Evolutionary conservation across 2,888 invertebrate species (phyloP), one percentile per base, ranked within the genome.

Genomic region (Therioaphis trifolii): DNA sequence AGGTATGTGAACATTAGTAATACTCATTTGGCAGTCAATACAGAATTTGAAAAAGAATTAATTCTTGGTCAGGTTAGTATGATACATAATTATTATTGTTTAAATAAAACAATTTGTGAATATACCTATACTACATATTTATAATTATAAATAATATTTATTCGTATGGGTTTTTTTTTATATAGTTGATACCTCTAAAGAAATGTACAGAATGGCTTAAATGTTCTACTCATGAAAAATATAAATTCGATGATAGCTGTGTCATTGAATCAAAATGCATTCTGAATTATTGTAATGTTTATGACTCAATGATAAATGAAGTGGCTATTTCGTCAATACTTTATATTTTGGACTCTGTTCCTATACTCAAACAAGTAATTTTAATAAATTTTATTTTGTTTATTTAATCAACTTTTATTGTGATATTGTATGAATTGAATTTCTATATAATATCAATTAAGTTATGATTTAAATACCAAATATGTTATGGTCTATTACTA

Each of bases 61-160:
- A 46, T 80, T n/a, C 18, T 71, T 46, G 71, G 46, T 27, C 80
- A 80, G 80, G 80, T 80, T 40, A 79, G 27, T 77, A n/a, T n/a
- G n/a, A n/a, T n/a, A n/a, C n/a, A n/a, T n/a, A n/a, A n/a, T n/a
- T n/a, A n/a, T n/a, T n/a, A n/a, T n/a, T n/a, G n/a, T n/a, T n/a
- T n/a, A n/a, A n/a, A n/a, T n/a, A n/a, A n/a, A n/a, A n/a, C n/a
- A n/a, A n/a, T n/a, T n/a, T n/a, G n/a, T n/a, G n/a, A n/a, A n/a
- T n/a, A n/a, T 12, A 49, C 14, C n/a, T 49, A 11, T 68, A 46
- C 11, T 58, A 49, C 0, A n/a, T 66, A n/a, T 52, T 46, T 61
- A 9, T 35, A 4, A 24, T 68, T n/a, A 27, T n/a, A n/a, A 1
- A n/a, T 68, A n/a, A 40, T 40, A 68, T 40, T 68, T n/a, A 9